A percentile compares a stretch with the other conserved stretches of the same genome.
Conservation (phyloP, 23 tunicate genomes). For the Corella eumyota region DNA sequence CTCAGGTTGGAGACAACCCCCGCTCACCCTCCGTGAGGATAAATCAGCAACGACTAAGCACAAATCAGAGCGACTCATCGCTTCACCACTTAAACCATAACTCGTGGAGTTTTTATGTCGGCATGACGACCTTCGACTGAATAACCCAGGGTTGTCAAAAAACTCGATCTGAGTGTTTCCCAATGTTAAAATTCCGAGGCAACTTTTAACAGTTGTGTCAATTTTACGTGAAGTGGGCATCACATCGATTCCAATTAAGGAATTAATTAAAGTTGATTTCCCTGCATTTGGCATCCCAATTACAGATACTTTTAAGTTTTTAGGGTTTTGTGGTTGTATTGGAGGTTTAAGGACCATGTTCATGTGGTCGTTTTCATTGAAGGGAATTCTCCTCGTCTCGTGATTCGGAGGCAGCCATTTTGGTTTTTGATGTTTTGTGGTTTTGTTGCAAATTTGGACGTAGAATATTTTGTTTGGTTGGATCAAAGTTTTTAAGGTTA, state of each 20-base stretch:
- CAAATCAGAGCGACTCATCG: conserved; percentile 32
- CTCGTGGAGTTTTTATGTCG: neutral
- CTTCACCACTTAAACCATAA: neutral
- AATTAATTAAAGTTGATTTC: conserved; percentile 74
- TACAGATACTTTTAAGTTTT: conserved; percentile 45
- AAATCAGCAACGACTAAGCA: conserved; percentile 71
- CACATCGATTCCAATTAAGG: conserved; percentile 21
- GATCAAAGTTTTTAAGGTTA: too few relatives aligned
- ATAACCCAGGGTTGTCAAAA: conserved; percentile 77
- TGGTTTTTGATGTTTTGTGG: too few relatives aligned
- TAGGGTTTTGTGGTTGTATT: conserved; percentile 40
- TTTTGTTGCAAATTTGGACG: too few relatives aligned
- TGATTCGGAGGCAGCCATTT: too few relatives aligned
- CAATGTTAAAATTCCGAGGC: conserved; percentile 33
- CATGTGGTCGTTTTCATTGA: too few relatives aligned
- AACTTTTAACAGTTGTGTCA: conserved; percentile 57
- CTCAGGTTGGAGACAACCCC: conserved; percentile 58
- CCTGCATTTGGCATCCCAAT: conserved; percentile 96
- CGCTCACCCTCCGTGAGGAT: conserved; percentile 20
- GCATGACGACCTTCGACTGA: neutral
- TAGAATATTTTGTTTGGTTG: too few relatives aligned
- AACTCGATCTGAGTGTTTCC: conserved; percentile 74
- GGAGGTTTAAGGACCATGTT: too few relatives aligned
- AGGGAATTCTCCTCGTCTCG: too few relatives aligned
- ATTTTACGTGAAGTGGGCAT: conserved; percentile 59